Base-by-base conservation (phyloP, 2,797 vertebrate species). In the Crenichthys baileyi region DNA sequence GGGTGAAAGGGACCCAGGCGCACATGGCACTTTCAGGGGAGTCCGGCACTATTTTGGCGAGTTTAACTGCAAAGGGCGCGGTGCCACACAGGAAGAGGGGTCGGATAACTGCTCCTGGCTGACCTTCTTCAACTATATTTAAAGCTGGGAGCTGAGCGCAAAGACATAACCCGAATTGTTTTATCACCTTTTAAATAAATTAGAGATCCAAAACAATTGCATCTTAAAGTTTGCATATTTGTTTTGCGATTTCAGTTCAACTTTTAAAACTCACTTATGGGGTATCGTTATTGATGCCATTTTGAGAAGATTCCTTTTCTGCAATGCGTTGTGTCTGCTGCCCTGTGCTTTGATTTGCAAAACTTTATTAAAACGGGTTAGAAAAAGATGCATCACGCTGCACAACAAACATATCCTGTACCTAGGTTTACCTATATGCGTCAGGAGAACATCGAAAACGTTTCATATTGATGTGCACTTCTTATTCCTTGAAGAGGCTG, bases 11-110 rank as follows among this genome's bases (percentile, higher is more conserved):
- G 89, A 88, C 67, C 41, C 51, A n/a, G 80, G 41, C 31, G 85
- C 90, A 92, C 89, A 91, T 88, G 90, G 83, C 31, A 81, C 83
- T 84, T 90, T 82, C 82, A 84, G 79, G 83, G 91, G 82, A 90
- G 91, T 89, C 87, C 91, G 5, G 89, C 87, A 86, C 90, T 94
- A 94, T 92, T 94, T 94, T 93, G 85, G 92, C 86, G 81, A 90
- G 83, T 86, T 88, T 73, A 78, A 85, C 79, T 55, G 90, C 84
- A 77, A 86, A 88, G 83, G 83, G 86, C 63, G 88, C 89, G 82
- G 90, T 93, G 88, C 95, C 94, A 95, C 95, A 95, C 95, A 95
- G 86, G 91, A 91, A 91, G 94, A 92, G 77, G 78, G 90, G 84
- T 92, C 89, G 86, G 78, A 44, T 70, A 68, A 26, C 75, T 78